Conservation (phyloP, 2,113 vertebrate species). For the Cinclus cinclus region DNA sequence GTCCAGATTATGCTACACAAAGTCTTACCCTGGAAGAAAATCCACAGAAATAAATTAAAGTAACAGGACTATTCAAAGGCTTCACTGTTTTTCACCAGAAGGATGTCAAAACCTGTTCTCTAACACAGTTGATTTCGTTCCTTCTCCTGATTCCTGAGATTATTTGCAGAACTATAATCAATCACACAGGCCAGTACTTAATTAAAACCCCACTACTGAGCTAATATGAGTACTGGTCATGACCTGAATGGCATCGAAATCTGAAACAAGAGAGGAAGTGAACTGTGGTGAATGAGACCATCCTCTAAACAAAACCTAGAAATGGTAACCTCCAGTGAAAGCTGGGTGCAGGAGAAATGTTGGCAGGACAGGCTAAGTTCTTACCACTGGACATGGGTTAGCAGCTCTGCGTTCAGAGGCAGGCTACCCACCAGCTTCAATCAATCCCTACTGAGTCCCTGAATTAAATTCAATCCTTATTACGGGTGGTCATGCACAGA, state of each 20-base stretch:
- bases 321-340: neutral
- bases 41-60: neutral
- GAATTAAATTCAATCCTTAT: neutral
- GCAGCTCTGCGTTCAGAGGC: neutral
- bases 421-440: rapidly evolving
- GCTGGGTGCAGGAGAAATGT: too few species aligned
- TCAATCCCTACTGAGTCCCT: neutral
- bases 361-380: neutral
- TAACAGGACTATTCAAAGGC: neutral
- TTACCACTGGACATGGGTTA: rapidly evolving
- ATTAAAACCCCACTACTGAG: neutral
- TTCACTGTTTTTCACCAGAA: neutral
- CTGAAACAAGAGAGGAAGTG: neutral
- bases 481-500: rapidly evolving
- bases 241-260: neutral
- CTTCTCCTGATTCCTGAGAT: neutral
- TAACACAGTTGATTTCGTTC: neutral
- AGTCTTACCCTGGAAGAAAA: neutral
- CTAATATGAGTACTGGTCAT: neutral
- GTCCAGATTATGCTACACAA: neutral
- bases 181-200: neutral
- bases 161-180: neutral
- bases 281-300: neutral
- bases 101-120: neutral
- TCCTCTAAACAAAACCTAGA: neutral